Percentiles rank a stretch among this genome's conserved stretches.
These are phyloP conservation scores for Tinea pellionella DNA, from an alignment of 2,888 invertebrate genomes.

Conservation along the genomic window DNA sequence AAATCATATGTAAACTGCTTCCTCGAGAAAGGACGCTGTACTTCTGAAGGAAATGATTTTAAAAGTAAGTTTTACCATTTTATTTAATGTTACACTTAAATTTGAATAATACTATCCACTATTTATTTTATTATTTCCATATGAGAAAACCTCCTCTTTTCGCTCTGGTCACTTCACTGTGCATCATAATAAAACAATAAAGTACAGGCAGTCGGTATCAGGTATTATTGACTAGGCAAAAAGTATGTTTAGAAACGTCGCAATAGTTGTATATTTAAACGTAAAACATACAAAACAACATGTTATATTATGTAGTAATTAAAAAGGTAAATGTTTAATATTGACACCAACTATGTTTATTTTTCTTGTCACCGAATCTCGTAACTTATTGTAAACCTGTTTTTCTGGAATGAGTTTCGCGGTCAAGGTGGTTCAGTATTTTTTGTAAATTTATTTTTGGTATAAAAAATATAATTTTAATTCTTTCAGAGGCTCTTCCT, in stretches of 20 bases:
- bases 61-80: conserved; percentile 79
- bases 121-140: too few relatives aligned
- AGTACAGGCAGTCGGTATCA: too few relatives aligned
- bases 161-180: too few relatives aligned
- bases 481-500: conserved; percentile 72
- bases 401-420: neutral
- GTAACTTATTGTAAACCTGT: neutral
- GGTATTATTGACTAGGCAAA: too few relatives aligned
- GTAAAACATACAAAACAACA: neutral
- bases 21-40: conserved; percentile 75
- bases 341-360: neutral
- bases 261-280: neutral
- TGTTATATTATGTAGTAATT: neutral
- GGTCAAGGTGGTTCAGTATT: conserved; percentile 5
- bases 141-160: too few relatives aligned
- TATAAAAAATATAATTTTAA: neutral
- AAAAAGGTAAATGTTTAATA: neutral
- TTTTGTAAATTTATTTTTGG: neutral
- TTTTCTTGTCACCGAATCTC: conserved; percentile 2
- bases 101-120: too few relatives aligned
- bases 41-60: conserved; percentile 77
- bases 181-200: too few relatives aligned
- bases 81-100: too few relatives aligned
- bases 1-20: conserved; percentile 80
- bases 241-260: too few relatives aligned